Conservation (phyloP, 2,113 vertebrate genomes). For the Apteryx mantelli region DNA sequence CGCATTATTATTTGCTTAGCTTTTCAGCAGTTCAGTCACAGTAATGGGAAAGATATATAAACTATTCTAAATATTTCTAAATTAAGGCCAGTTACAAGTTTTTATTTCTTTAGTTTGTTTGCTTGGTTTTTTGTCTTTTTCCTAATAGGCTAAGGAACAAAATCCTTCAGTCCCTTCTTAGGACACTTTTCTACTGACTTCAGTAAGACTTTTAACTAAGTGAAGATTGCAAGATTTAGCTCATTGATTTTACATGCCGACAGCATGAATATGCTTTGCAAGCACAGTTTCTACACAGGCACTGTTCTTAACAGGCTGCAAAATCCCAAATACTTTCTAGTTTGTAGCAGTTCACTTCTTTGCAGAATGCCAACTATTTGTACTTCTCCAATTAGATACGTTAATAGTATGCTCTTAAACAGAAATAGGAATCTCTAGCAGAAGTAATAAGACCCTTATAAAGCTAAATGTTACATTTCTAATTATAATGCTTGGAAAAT, state of each 20-base stretch:
- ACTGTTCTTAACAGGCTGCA: background rate
- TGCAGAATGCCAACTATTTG: background rate
- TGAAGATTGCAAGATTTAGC: background rate
- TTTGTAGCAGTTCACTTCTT: background rate
- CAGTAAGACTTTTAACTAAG: background rate
- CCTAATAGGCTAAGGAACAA: background rate
- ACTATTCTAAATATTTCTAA: background rate
- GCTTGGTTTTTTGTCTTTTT: background rate
- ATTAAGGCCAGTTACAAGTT: fast-evolving
- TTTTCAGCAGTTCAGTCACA: background rate
- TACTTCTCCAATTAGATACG: slow-evolving; percentile 51
- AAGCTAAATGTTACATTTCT: slow-evolving; percentile 50
- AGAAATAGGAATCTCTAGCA: slow-evolving; percentile 30
- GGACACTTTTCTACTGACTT: background rate
- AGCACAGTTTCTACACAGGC: background rate
- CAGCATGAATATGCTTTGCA: background rate
- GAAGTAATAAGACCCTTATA: slow-evolving; percentile 21
- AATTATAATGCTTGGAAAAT: slow-evolving; percentile 30
- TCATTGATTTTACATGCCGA: background rate
- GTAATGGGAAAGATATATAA: background rate
- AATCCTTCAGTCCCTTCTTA: background rate
- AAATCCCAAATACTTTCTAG: slow-evolving; percentile 10
- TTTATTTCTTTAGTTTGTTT: background rate
- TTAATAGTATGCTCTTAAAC: background rate
- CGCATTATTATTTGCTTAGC: background rate